A percentile compares a stretch with the other conserved stretches of the same genome.
Evolutionary conservation across 2,797 vertebrate genomes (phyloP).

Genomic region (Euphonia xanthogaster): DNA sequence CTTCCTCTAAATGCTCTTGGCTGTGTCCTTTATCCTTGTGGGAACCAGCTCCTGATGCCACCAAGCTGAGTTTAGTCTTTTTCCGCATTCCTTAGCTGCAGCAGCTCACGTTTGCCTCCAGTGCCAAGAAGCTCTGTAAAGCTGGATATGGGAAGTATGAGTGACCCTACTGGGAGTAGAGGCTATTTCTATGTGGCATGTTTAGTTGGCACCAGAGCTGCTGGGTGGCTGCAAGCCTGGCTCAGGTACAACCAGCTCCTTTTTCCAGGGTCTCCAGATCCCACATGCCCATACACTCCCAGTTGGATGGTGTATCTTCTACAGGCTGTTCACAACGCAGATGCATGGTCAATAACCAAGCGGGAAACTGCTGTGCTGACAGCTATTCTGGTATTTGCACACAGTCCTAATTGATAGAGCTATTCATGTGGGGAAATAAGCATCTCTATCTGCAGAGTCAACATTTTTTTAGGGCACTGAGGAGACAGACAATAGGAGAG

Average conservation of each 20-base stretch:
- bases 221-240: background rate
- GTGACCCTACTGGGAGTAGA: fast-evolving
- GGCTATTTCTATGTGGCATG: fast-evolving
- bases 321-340: background rate
- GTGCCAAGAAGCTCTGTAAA: background rate
- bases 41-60: background rate
- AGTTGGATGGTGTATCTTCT: background rate
- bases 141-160: fast-evolving
- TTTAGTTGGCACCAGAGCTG: background rate
- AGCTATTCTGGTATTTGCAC: background rate
- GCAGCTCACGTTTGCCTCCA: background rate
- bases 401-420: background rate
- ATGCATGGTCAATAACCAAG: background rate
- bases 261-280: background rate
- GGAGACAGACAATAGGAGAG: background rate
- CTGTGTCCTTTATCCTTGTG: background rate
- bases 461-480: background rate
- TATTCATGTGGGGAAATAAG: background rate
- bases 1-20: background rate
- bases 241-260: background rate
- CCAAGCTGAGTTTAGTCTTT: background rate
- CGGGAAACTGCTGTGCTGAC: background rate
- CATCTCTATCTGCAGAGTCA: background rate
- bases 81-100: background rate
- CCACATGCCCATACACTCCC: background rate